A percentile compares a stretch with the other conserved stretches of the same genome.
phyloP scores from a whole-genome alignment of 2,797 vertebrate genomes.

The Craterocephalus amniculus region DNA sequence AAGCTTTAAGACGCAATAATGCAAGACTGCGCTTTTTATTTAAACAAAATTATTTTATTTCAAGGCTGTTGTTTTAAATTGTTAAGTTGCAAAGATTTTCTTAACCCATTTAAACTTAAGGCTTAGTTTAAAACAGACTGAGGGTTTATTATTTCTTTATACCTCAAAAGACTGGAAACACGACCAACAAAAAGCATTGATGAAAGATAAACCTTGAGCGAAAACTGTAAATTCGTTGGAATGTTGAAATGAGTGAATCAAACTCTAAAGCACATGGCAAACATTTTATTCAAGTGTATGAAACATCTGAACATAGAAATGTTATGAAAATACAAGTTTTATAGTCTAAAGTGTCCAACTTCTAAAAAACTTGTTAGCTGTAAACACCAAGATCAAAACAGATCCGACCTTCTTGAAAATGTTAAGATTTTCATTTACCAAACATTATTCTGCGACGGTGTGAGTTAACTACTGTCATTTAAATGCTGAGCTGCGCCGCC shows the following conservation, averaged over 20 bases:
- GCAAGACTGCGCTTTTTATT: no score
- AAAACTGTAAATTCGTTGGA: no score
- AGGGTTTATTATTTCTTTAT: no score
- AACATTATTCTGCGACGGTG: slow-evolving; percentile 1
- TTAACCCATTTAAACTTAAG: no score
- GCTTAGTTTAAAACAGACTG: no score
- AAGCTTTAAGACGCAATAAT: no score
- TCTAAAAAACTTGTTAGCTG: slow-evolving; percentile 58
- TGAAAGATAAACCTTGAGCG: no score
- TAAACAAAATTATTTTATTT: no score
- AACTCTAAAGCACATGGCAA: slow-evolving; percentile 13
- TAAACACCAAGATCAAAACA: slow-evolving; percentile 44
- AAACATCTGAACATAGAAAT: slow-evolving; percentile 54
- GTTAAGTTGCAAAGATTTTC: no score
- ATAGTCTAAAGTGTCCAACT: slow-evolving; percentile 29
- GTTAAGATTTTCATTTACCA: slow-evolving; percentile 14
- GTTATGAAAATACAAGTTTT: slow-evolving; percentile 57
- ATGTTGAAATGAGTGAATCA: slow-evolving; percentile 4
- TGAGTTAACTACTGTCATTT: slow-evolving; percentile 33
- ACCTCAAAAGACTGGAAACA: no score
- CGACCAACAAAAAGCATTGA: no score
- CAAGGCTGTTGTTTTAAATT: no score
- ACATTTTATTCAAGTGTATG: slow-evolving; percentile 42
- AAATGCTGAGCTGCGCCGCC: slow-evolving; percentile 84
- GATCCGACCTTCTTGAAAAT: slow-evolving; percentile 22